These are phyloP conservation scores for Drosophila paulistorum DNA, from an alignment of 1,140 invertebrate species.

Conservation along the genomic window DNA sequence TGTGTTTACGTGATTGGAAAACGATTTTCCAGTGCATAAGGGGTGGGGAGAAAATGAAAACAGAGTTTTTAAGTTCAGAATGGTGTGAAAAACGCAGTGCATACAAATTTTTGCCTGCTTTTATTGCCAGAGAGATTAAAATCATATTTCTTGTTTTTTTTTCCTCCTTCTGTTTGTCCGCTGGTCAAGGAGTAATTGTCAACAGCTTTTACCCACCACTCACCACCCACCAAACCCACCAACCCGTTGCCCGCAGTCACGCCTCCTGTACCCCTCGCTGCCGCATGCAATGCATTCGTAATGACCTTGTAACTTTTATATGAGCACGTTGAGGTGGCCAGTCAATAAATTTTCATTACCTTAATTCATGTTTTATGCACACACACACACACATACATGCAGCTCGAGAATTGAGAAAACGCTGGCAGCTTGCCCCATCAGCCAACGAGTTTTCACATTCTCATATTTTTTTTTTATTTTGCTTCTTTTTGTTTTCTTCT, in stretches of 20 bases:
- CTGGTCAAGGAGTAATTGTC: constrained; percentile 39
- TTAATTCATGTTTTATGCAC: constrained; percentile 77
- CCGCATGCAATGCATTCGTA: constrained; percentile 43
- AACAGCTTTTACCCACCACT: constrained; percentile 12
- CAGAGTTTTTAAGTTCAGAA: constrained; percentile 34
- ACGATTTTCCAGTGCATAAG: constrained; percentile 67
- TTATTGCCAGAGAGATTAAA: constrained; percentile 70
- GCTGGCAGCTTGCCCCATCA: constrained; percentile 32
- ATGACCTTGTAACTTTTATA: constrained; percentile 70
- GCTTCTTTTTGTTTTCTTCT: neutral
- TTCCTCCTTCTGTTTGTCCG: neutral
- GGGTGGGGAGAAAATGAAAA: constrained; percentile 31
- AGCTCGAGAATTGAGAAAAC: constrained; percentile 40
- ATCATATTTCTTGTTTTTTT: constrained; percentile 41
- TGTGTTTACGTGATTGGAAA: constrained; percentile 80
- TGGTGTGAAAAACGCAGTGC: constrained; percentile 52
- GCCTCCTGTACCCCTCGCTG: neutral
- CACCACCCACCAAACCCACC: constrained; percentile 1
- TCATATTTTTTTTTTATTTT: neutral
- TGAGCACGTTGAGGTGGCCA: constrained; percentile 47
- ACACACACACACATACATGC: neutral
- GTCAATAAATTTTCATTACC: constrained; percentile 79
- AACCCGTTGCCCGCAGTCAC: neutral
- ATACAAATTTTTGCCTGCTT: constrained; percentile 57
- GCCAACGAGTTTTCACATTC: constrained; percentile 22